phyloP scores from a whole-genome alignment of 2,113 vertebrate genomes.

The Urocynchramus pylzowi region DNA sequence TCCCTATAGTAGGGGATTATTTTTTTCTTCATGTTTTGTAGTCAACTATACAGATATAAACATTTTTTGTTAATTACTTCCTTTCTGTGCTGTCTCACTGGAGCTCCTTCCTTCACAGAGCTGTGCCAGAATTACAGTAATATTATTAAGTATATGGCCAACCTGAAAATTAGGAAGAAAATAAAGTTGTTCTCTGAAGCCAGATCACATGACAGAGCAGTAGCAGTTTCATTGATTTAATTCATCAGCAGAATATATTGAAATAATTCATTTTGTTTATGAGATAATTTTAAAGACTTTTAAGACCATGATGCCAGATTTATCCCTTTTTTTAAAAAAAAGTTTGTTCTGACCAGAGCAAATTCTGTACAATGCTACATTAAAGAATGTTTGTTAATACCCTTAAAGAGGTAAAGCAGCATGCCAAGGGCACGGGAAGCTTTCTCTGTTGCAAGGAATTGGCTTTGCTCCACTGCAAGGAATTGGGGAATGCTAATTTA shows the following conservation, averaged over 20 bases:
- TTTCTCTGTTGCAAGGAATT: not conserved
- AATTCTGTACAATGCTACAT: not conserved
- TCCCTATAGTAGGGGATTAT: not conserved
- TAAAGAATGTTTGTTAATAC: not conserved
- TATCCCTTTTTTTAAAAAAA: not conserved
- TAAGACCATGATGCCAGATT: not conserved
- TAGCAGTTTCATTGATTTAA: not conserved
- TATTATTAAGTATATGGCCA: not conserved
- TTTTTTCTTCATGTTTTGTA: not conserved
- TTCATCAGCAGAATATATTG: not conserved
- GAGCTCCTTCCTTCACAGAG: not conserved
- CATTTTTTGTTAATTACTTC: not conserved
- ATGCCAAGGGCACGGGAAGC: not conserved
- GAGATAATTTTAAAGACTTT: not conserved
- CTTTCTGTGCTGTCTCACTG: not conserved
- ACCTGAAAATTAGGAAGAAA: not conserved
- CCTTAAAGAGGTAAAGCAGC: not conserved
- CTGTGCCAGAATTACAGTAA: not conserved
- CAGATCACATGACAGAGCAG: not conserved
- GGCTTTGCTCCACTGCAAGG: not conserved
- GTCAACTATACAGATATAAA: not conserved
- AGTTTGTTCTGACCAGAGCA: not conserved
- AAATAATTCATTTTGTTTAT: not conserved
- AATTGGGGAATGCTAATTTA: not conserved
- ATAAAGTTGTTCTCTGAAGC: not conserved